Base-by-base conservation (phyloP, 2,797 vertebrate species). In the Syndactyla subalaris region DNA sequence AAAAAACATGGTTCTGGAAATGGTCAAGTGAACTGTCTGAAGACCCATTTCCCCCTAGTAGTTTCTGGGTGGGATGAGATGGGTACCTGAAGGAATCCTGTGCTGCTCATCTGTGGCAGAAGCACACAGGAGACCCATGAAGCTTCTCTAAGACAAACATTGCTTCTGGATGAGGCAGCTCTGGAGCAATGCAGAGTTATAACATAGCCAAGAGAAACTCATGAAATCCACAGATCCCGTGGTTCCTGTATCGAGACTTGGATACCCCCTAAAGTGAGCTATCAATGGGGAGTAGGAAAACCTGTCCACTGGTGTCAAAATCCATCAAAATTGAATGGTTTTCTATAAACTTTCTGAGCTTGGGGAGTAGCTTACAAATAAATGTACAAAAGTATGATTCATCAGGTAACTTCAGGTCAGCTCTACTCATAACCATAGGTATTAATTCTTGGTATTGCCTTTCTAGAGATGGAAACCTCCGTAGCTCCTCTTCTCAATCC, bases 21-120 rank as follows among this genome's bases (percentile, higher is more conserved):
- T 0, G 1, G 12, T 71, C 38, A 39, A 76, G 87, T 0, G 0
- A 51, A 27, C 23, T 20, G 9, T 24, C 9, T 2, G 1, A 62
- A 9, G 11, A 41, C 17, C 10, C 24, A 7, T 81, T 87, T 91
- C 84, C 5, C 23, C 5, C 17, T 34, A 20, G 17, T 57, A 43
- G 62, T 34, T 78, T 65, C 38, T 81, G 26, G 8, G 29, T 63
- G 34, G 43, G 66, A 51, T 38, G n/a, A 52, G 12, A 27, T 16
- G 16, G 32, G 11, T 51, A 38, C 36, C 9, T 12, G 26, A 21
- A 59, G 39, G 13, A 71, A 74, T 41, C 2, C 16, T 38, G 23
- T 16, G 43, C n/a, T 63, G 27, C 9, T 65, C 2, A 3, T 14
- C 17, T 26, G 68, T 38, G 21, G 17, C 46, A 76, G 67, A 89